Conservation (phyloP, 2,888 invertebrate species). For the Criorhina ranunculi region DNA sequence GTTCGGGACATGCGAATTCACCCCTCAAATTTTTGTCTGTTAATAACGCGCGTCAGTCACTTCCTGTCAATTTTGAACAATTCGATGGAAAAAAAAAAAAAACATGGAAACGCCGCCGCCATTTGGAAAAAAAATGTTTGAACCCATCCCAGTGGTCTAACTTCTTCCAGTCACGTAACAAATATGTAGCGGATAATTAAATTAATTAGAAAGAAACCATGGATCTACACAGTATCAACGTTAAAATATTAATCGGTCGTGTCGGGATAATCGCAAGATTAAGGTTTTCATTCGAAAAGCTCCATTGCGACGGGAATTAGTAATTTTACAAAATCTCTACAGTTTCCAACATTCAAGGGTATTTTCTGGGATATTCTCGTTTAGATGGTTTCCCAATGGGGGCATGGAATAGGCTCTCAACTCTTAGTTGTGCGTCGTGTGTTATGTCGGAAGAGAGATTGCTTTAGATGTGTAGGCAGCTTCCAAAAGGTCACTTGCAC, state of each 20-base stretch:
- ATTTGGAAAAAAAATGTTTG: not conserved
- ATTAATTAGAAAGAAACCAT: slow-evolving; percentile 24
- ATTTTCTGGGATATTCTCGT: slow-evolving; percentile 13
- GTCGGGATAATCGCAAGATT: slow-evolving; percentile 38
- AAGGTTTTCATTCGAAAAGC: slow-evolving; percentile 4
- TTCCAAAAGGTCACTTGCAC: slow-evolving; percentile 1
- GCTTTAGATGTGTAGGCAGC: not conserved
- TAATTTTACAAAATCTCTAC: slow-evolving; percentile 7
- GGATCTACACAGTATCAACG: slow-evolving; percentile 37
- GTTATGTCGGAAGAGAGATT: not conserved
- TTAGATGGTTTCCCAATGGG: slow-evolving; percentile 24
- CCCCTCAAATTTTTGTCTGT: not conserved
- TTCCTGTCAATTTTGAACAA: slow-evolving; percentile 8
- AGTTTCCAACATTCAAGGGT: not conserved
- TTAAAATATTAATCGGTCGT: slow-evolving; percentile 41
- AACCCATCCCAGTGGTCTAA: not conserved
- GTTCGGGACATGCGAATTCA: slow-evolving; percentile 4
- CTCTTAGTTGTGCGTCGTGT: not conserved
- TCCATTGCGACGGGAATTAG: slow-evolving; percentile 1
- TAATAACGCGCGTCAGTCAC: slow-evolving; percentile 27
- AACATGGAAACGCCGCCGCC: no score
- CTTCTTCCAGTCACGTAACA: slow-evolving; percentile 39
- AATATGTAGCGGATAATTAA: slow-evolving; percentile 9
- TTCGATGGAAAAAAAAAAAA: not conserved
- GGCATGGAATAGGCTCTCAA: not conserved